A percentile compares a stretch with the other conserved stretches of the same genome.
phyloP scores from a whole-genome alignment of 1,140 invertebrate genomes.

The Maniola jurtina region DNA sequence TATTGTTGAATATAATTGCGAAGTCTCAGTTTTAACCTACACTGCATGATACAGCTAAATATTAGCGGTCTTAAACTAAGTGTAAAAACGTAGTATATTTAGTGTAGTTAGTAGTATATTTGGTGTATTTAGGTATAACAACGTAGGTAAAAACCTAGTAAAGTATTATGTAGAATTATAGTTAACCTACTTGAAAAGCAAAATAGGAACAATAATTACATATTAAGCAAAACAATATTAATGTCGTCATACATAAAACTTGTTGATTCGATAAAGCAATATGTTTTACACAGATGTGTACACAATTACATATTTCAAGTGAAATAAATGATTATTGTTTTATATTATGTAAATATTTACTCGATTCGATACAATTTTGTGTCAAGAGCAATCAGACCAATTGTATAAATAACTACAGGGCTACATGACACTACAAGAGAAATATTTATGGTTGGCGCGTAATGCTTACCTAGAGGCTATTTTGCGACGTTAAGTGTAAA shows the following conservation, averaged over 20 bases:
- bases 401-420: constrained; percentile 25
- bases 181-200: not conserved
- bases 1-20: too few relatives aligned
- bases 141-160: too few relatives aligned
- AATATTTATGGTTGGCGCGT: not conserved
- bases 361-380: constrained; percentile 17
- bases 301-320: not conserved
- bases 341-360: constrained; percentile 12
- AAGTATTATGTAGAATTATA: too few relatives aligned
- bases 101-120: too few relatives aligned
- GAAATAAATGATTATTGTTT: not conserved
- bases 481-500: not conserved
- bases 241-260: constrained; percentile 6
- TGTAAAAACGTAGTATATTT: too few relatives aligned
- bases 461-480: not conserved
- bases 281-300: constrained; percentile 3
- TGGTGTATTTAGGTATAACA: too few relatives aligned
- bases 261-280: not conserved
- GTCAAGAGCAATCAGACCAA: constrained; percentile 31
- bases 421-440: not conserved
- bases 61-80: too few relatives aligned
- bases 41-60: too few relatives aligned
- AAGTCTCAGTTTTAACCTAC: too few relatives aligned
- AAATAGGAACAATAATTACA: not conserved
- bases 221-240: not conserved